Base-by-base conservation (phyloP, 2,888 invertebrate genomes). In the Nyleta sp. region DNA sequence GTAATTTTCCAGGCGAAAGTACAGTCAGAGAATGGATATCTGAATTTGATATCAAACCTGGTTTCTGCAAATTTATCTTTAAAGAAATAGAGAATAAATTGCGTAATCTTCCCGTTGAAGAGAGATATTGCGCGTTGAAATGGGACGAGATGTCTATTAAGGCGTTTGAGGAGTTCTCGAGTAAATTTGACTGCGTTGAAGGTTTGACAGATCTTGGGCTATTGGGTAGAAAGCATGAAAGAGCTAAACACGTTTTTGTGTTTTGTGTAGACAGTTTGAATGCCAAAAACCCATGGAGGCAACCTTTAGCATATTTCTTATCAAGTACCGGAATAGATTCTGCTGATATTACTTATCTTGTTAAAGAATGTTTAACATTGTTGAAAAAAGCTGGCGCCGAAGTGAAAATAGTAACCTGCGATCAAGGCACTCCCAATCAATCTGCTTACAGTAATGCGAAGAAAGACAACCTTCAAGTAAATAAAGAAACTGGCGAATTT, bases 111-210 rank as follows among this genome's bases (percentile, higher is more conserved):
- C n/a, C 22, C 1, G 0, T 10, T 2, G 22, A 46, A 1, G 46
- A 46, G 20, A 46, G 18, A 20, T 8, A 8, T 46, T 20, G 46
- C 11, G 20, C 46, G 3, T 46, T 46, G 8, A 72, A 72, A 22
- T 80, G 57, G 57, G 60, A 80, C 22, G 76, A 76, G 57, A 76
- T 76, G 73, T 18, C 55, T 0, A 68, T 76, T 0, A 80, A 76
- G 18, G 40, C 35, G 17, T 65, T 55, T 18, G 59, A 73, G 42
- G 73, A 73, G 18, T 73, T 57, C 38, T 67, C 33, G 0, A 38
- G 28, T 13, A 48, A 48, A 11, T 42, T 50, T n/a, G 76, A 79
- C 38, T 62, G 40, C 3, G 64, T 79, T 11, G 74, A 81, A 57
- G 71, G 79, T 5, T 59, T 81, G 4, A 67, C 77, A 3, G 74